These are phyloP conservation scores for Chesias legatella DNA, from an alignment of 2,888 invertebrate species.

Conservation along the genomic window DNA sequence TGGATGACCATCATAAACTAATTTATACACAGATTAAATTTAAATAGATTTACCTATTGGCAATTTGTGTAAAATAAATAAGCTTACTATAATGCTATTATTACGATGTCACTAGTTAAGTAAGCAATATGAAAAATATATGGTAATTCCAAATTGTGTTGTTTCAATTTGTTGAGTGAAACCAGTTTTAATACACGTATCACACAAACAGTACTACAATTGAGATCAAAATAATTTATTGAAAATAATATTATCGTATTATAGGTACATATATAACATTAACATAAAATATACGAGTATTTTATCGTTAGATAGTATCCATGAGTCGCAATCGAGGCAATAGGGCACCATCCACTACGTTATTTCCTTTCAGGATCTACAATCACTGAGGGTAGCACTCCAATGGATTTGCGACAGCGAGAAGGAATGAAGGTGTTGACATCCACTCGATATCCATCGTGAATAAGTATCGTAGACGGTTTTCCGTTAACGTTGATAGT, in stretches of 20 bases:
- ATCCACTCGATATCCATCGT: no score
- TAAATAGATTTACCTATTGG: slow-evolving; percentile 75
- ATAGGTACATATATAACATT: no score
- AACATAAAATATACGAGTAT: slow-evolving; percentile 7
- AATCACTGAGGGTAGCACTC: no score
- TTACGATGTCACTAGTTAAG: slow-evolving; percentile 80
- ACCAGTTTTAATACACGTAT: not conserved
- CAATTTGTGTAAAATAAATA: slow-evolving; percentile 80
- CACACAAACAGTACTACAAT: not conserved
- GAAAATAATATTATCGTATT: not conserved
- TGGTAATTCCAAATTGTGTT: slow-evolving; percentile 64
- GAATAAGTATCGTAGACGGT: no score
- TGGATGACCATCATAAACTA: slow-evolving; percentile 78
- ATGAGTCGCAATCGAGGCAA: no score
- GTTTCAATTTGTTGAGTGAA: slow-evolving; percentile 42
- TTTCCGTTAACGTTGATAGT: no score
- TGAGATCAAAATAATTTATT: slow-evolving; percentile 11
- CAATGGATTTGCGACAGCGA: no score
- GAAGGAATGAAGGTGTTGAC: no score
- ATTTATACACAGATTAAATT: slow-evolving; percentile 77
- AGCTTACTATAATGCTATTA: slow-evolving; percentile 79
- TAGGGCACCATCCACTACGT: no score
- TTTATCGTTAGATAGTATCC: no score
- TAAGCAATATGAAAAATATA: slow-evolving; percentile 81
- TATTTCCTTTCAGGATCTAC: no score